Evolutionary conservation across 2,797 vertebrate genomes (phyloP).

Genomic region (Chelidonichthys spinosus): DNA sequence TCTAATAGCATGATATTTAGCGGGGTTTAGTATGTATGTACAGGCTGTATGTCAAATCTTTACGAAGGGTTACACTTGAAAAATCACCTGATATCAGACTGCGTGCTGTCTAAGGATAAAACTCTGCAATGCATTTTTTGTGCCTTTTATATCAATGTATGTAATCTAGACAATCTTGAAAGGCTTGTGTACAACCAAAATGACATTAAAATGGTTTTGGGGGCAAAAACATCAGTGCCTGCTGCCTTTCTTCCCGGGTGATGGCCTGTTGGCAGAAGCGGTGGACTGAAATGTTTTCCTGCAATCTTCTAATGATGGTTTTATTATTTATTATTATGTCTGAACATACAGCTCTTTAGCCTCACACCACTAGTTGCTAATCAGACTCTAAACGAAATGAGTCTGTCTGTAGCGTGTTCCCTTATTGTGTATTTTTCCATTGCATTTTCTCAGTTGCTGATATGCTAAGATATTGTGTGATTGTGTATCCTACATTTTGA

Average conservation of each 20-base stretch:
- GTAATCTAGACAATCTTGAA: conserved; percentile 97
- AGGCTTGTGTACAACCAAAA: conserved; percentile 95
- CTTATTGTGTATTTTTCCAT: background rate
- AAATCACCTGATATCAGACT: conserved; percentile 86
- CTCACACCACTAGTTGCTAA: too few relatives aligned
- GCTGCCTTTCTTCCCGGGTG: conserved; percentile 24
- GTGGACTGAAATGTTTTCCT: too few relatives aligned
- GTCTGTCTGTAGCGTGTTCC: background rate
- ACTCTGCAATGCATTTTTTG: conserved; percentile 93
- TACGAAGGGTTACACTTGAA: conserved; percentile 94
- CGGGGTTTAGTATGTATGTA: conserved; percentile 84
- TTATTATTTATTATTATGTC: too few relatives aligned
- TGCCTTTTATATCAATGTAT: conserved; percentile 98
- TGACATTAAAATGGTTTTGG: conserved; percentile 93
- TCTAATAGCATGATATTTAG: conserved; percentile 90
- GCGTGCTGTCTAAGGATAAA: conserved; percentile 84
- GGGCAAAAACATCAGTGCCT: conserved; percentile 62
- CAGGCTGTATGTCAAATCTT: conserved; percentile 87
- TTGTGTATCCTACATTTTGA: background rate
- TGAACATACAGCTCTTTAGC: too few relatives aligned
- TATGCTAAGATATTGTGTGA: background rate
- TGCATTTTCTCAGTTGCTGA: background rate
- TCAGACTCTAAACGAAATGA: too few relatives aligned
- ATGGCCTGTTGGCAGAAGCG: background rate
- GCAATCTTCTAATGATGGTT: too few relatives aligned